Base-by-base conservation (phyloP, 2,113 vertebrate species). In the Eolophus roseicapilla region DNA sequence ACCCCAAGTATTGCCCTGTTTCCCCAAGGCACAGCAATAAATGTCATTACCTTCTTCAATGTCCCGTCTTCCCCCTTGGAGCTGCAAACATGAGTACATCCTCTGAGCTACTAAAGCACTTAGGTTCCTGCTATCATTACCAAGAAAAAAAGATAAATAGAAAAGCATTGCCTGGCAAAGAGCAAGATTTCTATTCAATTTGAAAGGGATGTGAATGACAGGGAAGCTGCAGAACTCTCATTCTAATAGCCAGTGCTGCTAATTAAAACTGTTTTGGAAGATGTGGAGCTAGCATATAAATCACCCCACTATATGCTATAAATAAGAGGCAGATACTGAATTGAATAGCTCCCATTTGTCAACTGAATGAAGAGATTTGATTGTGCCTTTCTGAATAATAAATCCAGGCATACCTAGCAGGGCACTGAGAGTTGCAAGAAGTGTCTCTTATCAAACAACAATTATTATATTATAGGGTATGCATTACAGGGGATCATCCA, bases 261-360 rank as follows among this genome's bases (percentile, higher is more conserved):
- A 98, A 98, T 98, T 98, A 98, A 97, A 97, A 97, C 94, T 96
- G 96, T 95, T 96, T 94, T 90, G 95, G 96, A 94, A 95, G 82
- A 94, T 95, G 96, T 95, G 92, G 93, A 96, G 95, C 90, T 41
- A 92, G 95, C 88, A 82, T 93, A 97, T 97, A 97, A 98, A 97
- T 98, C 97, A 98, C 88, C 92, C 95, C 85, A 35, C 73, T 97
- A 95, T 87, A 95, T 82, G 91, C 97, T 92, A 97, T 94, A 98
- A 97, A 97, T 96, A 98, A 98, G 94, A 94, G 93, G 88, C 87
- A 97, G 97, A 97, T 97, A 97, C 74, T 18, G 93, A 97, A 95
- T 63, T 95, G 97, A 98, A 97, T 96, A 97, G 94, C 95, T 95
- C 94, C 93, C 96, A 98, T 98, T 97, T 97, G 95, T 98, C 98